A percentile compares a stretch with the other conserved stretches of the same genome.
Evolutionary conservation across 2,888 invertebrate genomes (phyloP).

Genomic region (Ophraella communa): DNA sequence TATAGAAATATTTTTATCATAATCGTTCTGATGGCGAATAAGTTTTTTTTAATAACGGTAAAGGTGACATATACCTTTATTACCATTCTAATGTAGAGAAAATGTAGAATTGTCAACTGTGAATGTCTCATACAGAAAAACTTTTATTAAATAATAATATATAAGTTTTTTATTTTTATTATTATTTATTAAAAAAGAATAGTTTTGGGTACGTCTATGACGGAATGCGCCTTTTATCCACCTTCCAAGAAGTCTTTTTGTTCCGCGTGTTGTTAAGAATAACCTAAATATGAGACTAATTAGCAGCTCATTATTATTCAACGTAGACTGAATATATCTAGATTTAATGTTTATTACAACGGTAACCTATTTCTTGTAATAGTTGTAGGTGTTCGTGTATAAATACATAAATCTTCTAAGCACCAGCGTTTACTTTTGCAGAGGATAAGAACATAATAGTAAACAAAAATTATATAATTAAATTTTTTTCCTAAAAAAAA

Average conservation of each 20-base stretch:
- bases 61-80: too few relatives aligned
- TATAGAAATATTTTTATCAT: too few relatives aligned
- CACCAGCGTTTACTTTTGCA: neutral
- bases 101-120: too few relatives aligned
- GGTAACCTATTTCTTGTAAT: neutral
- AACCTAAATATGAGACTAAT: slow-evolving; percentile 14
- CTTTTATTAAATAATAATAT: too few relatives aligned
- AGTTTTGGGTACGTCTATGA: neutral
- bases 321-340: neutral
- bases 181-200: neutral
- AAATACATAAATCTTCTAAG: neutral
- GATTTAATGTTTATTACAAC: neutral
- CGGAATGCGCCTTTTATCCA: neutral
- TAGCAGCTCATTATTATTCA: slow-evolving; percentile 10
- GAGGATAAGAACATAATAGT: too few relatives aligned
- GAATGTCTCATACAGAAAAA: too few relatives aligned
- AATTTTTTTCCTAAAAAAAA: too few relatives aligned
- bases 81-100: too few relatives aligned
- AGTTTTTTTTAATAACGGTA: too few relatives aligned
- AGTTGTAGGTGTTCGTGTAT: neutral
- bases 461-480: too few relatives aligned
- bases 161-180: too few relatives aligned
- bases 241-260: neutral
- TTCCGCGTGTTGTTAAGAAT: neutral
- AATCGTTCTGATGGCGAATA: too few relatives aligned